phyloP scores from a whole-genome alignment of 2,888 invertebrate species.

The Drosophila hamatofila region DNA sequence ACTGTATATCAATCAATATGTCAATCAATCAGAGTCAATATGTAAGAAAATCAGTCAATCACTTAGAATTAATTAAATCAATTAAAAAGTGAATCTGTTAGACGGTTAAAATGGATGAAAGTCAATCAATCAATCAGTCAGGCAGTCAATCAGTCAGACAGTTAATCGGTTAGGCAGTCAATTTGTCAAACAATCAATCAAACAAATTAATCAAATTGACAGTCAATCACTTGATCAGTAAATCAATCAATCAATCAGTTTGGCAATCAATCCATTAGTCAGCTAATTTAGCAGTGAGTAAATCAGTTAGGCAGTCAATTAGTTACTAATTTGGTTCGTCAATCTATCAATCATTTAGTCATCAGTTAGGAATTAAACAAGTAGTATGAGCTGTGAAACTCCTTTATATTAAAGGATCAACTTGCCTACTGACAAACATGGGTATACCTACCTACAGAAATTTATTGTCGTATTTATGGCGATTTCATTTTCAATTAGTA shows the following conservation, averaged over 20 bases:
- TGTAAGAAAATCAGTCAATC: no score
- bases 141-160: no score
- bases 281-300: neutral
- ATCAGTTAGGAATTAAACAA: no score
- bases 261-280: neutral
- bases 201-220: no score
- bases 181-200: no score
- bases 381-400: neutral
- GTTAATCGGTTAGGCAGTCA: no score
- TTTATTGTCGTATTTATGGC: neutral
- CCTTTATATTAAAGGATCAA: neutral
- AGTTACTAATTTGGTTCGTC: no score
- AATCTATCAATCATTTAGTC: neutral
- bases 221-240: neutral
- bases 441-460: neutral
- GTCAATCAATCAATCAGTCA: neutral
- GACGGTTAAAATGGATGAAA: no score
- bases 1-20: neutral
- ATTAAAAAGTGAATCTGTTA: no score
- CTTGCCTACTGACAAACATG: neutral
- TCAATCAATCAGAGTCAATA: neutral
- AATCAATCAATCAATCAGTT: neutral
- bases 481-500: neutral
- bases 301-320: neutral
- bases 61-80: no score